Evolutionary conservation across 2,113 vertebrate genomes (phyloP).

Genomic region (human (Homo sapiens)): DNA sequence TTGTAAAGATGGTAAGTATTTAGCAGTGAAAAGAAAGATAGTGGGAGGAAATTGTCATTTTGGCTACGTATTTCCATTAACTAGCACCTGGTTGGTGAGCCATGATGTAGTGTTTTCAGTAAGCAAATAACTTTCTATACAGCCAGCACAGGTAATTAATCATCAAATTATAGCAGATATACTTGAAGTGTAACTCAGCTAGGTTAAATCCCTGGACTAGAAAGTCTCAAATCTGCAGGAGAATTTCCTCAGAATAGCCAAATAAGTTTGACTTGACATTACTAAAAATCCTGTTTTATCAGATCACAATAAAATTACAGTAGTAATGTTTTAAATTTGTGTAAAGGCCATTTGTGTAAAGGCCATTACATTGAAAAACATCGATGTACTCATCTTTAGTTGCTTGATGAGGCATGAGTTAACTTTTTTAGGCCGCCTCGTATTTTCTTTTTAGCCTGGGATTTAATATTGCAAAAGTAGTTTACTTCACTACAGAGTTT

Average conservation of each 20-base stretch:
- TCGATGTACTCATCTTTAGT: not conserved
- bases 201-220: not conserved
- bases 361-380: not conserved
- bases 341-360: not conserved
- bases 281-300: not conserved
- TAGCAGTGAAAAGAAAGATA: not conserved
- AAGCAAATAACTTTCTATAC: not conserved
- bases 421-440: not conserved
- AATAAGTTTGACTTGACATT: not conserved
- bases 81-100: not conserved
- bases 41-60: not conserved
- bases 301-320: not conserved
- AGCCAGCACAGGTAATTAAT: not conserved
- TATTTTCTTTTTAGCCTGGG: constrained; percentile 6
- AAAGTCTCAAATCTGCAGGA: not conserved
- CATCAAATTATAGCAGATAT: not conserved
- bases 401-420: not conserved
- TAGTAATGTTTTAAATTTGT: not conserved
- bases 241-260: not conserved
- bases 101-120: not conserved
- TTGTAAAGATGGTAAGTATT: not conserved
- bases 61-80: not conserved
- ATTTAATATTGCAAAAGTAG: not conserved
- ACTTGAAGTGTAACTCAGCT: not conserved
- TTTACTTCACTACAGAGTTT: not conserved